A percentile compares a stretch with the other conserved stretches of the same genome.
phyloP scores from a whole-genome alignment of 92 coral and sea anemone species.

The Muricea muricata region DNA sequence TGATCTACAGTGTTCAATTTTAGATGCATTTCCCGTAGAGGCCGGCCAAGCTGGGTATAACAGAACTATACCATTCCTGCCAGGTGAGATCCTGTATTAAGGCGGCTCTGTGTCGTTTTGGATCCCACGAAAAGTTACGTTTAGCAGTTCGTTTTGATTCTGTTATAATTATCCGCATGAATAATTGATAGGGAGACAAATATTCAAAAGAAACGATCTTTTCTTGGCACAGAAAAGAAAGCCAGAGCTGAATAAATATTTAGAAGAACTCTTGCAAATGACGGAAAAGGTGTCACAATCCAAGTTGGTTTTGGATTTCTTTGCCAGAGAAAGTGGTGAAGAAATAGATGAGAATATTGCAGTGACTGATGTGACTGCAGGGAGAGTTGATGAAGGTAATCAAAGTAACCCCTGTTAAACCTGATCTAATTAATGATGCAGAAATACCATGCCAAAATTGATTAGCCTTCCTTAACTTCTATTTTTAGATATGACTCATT shows the following conservation, averaged over 20 bases:
- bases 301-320: slow-evolving; percentile 64
- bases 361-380: background rate
- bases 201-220: slow-evolving; percentile 80
- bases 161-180: too few relatives aligned
- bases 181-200: slow-evolving; percentile 78
- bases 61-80: slow-evolving; percentile 77
- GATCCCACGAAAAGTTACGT: too few relatives aligned
- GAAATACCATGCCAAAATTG: too few relatives aligned
- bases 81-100: slow-evolving; percentile 59
- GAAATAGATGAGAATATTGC: background rate
- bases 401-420: too few relatives aligned
- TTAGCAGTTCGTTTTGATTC: too few relatives aligned
- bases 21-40: slow-evolving; percentile 81
- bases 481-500: background rate
- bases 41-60: slow-evolving; percentile 58
- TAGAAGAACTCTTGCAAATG: slow-evolving; percentile 61
- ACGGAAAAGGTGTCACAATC: slow-evolving; percentile 70
- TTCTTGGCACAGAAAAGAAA: slow-evolving; percentile 77
- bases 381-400: background rate
- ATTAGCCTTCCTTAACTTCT: background rate
- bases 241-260: slow-evolving; percentile 72
- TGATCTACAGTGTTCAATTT: slow-evolving; percentile 75
- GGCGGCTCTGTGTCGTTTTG: too few relatives aligned
- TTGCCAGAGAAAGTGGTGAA: slow-evolving; percentile 61
- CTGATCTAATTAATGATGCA: too few relatives aligned